Percentiles rank a stretch among this genome's conserved stretches.
These are phyloP conservation scores for Liodrosophila aerea DNA, from an alignment of 2,888 invertebrate species.

Conservation along the genomic window DNA sequence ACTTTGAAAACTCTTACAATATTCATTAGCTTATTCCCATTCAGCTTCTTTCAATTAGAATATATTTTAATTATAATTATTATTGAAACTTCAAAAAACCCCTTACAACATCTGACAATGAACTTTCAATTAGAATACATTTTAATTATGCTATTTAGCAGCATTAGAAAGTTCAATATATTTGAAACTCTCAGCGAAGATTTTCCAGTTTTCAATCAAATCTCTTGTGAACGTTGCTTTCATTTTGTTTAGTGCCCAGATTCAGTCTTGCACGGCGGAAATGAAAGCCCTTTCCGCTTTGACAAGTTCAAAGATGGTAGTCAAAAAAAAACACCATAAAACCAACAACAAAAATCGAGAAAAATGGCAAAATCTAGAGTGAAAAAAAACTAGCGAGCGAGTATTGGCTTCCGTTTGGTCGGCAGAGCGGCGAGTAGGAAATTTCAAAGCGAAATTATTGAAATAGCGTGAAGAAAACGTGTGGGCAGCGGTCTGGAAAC, in stretches of 20 bases:
- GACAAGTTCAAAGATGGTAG: constrained; percentile 65
- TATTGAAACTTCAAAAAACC: too few relatives aligned
- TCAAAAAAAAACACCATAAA: constrained; percentile 26
- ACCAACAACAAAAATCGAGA: constrained; percentile 21
- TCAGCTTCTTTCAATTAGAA: too few relatives aligned
- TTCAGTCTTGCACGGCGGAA: constrained; percentile 65
- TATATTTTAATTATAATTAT: too few relatives aligned
- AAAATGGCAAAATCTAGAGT: constrained; percentile 32
- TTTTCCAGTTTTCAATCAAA: constrained; percentile 22
- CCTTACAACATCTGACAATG: too few relatives aligned
- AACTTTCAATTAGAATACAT: too few relatives aligned
- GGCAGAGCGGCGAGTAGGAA: constrained; percentile 59
- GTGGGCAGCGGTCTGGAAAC: constrained; percentile 66
- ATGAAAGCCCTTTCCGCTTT: constrained; percentile 79
- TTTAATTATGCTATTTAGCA: too few relatives aligned
- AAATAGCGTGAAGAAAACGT: constrained; percentile 66
- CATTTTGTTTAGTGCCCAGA: constrained; percentile 29
- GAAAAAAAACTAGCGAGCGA: constrained; percentile 53
- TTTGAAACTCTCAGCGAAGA: too few relatives aligned
- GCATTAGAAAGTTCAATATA: too few relatives aligned
- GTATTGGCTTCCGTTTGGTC: constrained; percentile 62
- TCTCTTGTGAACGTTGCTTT: constrained; percentile 29
- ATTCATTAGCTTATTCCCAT: too few relatives aligned
- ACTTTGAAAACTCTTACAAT: too few relatives aligned
- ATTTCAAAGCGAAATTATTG: constrained; percentile 78